A percentile compares a stretch with the other conserved stretches of the same genome.
Conservation (phyloP, 2,888 invertebrate species). For the Amiota mariae region DNA sequence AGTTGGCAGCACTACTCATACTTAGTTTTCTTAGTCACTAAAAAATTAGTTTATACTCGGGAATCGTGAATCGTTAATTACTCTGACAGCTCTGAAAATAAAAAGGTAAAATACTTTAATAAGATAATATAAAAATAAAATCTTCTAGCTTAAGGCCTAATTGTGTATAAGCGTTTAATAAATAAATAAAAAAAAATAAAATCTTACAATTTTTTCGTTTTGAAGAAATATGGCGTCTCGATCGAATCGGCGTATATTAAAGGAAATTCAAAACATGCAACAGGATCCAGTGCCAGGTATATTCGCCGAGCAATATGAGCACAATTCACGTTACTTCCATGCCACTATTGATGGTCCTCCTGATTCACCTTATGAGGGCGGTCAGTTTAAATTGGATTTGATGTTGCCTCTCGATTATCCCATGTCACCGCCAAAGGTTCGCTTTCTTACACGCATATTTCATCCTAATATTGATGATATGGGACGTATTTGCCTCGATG, state of each 20-base stretch:
- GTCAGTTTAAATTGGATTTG: constrained; percentile 95
- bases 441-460: constrained; percentile 99
- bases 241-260: constrained; percentile 85
- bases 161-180: no score
- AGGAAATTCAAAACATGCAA: constrained; percentile 96
- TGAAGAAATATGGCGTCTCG: constrained; percentile 76
- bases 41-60: no score
- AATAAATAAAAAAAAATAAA: no score
- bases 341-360: constrained; percentile 94
- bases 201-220: no score
- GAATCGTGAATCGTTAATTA: no score
- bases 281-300: constrained; percentile 98
- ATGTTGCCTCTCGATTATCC: constrained; percentile 99
- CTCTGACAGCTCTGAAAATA: no score
- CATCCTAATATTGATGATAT: constrained; percentile 99
- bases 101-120: no score
- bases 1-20: no score
- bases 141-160: no score
- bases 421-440: constrained; percentile 99
- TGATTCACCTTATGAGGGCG: constrained; percentile 97
- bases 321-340: constrained; percentile 96
- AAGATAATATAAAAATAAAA: no score
- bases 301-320: constrained; percentile 93
- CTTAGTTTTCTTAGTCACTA: no score
- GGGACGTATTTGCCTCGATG: constrained; percentile 98